Conservation (phyloP, 2,888 invertebrate species). For the Junonia oenone region DNA sequence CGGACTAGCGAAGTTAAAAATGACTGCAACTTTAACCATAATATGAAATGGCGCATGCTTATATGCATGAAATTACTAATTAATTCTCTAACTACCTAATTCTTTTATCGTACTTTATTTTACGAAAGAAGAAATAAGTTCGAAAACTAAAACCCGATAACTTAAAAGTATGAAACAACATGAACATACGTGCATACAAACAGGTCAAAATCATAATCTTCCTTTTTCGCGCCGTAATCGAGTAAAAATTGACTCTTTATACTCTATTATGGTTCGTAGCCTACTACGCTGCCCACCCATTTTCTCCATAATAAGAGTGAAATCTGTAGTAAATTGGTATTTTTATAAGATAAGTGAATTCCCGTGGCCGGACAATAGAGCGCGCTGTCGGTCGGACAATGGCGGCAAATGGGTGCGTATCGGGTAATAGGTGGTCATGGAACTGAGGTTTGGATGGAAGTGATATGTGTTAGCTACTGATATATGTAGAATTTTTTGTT, state of each 20-base stretch:
- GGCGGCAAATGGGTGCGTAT: slow-evolving; percentile 36
- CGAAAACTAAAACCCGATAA: too few species aligned
- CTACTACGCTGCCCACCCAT: not conserved
- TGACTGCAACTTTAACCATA: too few species aligned
- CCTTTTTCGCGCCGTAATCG: too few species aligned
- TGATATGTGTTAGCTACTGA: not conserved
- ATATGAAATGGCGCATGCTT: too few species aligned
- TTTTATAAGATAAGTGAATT: slow-evolving; percentile 34
- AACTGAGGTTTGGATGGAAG: not conserved
- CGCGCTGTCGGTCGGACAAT: slow-evolving; percentile 28
- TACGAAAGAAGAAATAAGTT: too few species aligned
- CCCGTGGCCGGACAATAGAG: slow-evolving; percentile 30
- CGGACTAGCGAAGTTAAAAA: too few species aligned
- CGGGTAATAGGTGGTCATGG: slow-evolving; percentile 18
- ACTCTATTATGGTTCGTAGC: not conserved
- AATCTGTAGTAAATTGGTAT: slow-evolving; percentile 22
- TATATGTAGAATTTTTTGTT: not conserved
- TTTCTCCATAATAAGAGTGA: slow-evolving; percentile 4
- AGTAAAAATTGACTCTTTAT: not conserved
- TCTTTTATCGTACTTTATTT: too few species aligned
- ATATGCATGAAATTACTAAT: too few species aligned
- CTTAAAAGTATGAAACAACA: too few species aligned
- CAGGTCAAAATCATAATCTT: too few species aligned
- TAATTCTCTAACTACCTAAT: too few species aligned
- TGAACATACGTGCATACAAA: too few species aligned